These are phyloP conservation scores for Maniola jurtina DNA, from an alignment of 1,140 invertebrate species.

Conservation along the genomic window DNA sequence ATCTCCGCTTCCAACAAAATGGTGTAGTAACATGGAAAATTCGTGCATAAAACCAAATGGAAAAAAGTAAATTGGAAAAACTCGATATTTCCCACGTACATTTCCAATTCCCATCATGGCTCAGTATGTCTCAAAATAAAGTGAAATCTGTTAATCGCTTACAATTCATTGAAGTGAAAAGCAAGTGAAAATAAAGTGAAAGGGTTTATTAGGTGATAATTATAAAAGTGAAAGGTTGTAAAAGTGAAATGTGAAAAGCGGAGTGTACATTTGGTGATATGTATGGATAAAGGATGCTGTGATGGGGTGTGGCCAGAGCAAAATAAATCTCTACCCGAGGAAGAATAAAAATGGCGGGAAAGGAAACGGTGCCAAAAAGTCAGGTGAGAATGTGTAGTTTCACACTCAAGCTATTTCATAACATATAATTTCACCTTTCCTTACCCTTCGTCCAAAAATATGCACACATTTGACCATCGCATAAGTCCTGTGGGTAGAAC, in stretches of 20 bases:
- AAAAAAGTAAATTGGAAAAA: conserved; percentile 17
- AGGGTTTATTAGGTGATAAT: background rate
- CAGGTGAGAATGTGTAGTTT: conserved; percentile 44
- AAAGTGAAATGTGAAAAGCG: conserved; percentile 10
- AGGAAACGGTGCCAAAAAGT: conserved; percentile 75
- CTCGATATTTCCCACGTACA: background rate
- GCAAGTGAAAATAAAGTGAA: background rate
- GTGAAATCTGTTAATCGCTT: background rate
- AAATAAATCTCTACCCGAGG: conserved; percentile 77
- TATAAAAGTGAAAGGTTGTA: background rate
- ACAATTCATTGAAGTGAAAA: background rate
- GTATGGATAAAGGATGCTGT: conserved; percentile 33
- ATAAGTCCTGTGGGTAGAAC: background rate
- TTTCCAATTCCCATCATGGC: background rate
- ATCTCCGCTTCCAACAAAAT: conserved; percentile 14
- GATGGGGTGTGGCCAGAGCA: conserved; percentile 79
- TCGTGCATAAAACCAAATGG: conserved; percentile 26
- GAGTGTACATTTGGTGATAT: conserved; percentile 16
- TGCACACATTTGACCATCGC: background rate
- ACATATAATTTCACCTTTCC: background rate
- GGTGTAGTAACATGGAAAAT: conserved; percentile 7
- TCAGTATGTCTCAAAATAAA: conserved; percentile 8
- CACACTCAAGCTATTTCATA: too few species aligned
- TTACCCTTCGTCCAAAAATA: background rate
- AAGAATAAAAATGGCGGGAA: conserved; percentile 76